Base-by-base conservation (phyloP, 2,797 vertebrate genomes). In the Phrynocephalus vlangalii region DNA sequence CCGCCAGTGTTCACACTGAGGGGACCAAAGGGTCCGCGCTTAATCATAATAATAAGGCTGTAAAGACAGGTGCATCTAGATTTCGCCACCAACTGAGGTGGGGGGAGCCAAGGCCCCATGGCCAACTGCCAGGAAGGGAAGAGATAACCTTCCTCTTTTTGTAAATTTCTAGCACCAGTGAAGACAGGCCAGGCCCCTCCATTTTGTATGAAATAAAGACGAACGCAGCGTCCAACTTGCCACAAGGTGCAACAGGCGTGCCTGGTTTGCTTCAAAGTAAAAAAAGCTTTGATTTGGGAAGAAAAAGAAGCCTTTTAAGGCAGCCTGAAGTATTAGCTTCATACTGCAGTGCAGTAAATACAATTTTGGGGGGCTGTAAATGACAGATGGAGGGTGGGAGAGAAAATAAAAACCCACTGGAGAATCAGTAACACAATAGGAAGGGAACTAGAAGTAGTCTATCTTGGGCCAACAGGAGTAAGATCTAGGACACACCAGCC, bases 401-500 rank as follows among this genome's bases (percentile, higher is more conserved):
- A 48, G 67, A 20, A 77, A 44, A 44, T 44, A 44, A 44, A 76
- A 60, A 66, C 50, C 73, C 33, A 50, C 50, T 8, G 38, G 10
- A 68, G 38, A 85, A 73, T 52, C 83, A 73, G n/a, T 20, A 68
- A 30, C 15, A 28, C 72, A 71, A 68, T 6, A 28, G 67, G 26
- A 82, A 82, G 38, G 56, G 67, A 71, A 80, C 76, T 50, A 30
- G 1, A 20, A 50, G 26, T 0, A 2, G 8, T 0, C 24, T 16
- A 75, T 22, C 24, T 52, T 33, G n/a, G 63, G 85, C 76, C 2
- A 5, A 52, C 1, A 33, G 66, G 50, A 86, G 4, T 1, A 0
- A 60, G 4, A 30, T 20, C 16, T 68, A 68, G 33, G 24, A 28
- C 50, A 22, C 1, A 0, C 33, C 0, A 0, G 70, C 22, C 60